Percentiles rank a stretch among this genome's conserved stretches.
Evolutionary conservation across 2,113 vertebrate genomes (phyloP).

Genomic region (Scophthalmus maximus): DNA sequence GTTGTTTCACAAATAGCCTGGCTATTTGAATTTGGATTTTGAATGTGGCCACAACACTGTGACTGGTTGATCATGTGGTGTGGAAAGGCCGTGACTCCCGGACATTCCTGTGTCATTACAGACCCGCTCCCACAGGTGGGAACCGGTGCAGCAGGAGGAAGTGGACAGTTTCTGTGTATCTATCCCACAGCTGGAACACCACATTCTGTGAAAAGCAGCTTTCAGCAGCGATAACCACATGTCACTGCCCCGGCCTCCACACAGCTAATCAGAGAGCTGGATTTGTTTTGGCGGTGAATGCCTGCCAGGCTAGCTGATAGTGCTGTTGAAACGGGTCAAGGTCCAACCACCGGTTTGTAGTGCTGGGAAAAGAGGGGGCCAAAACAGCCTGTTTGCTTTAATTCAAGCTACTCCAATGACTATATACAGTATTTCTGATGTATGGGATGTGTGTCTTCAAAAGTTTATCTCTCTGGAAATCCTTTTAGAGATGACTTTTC

Average conservation of each 20-base stretch:
- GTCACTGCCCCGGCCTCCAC: constrained; percentile 34
- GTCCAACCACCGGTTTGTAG: constrained; percentile 64
- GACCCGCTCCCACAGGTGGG: constrained; percentile 73
- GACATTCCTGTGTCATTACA: constrained; percentile 58
- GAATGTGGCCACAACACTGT: neutral
- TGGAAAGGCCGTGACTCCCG: constrained; percentile 48
- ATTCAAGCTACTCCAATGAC: constrained; percentile 43
- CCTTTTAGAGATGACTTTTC: neutral
- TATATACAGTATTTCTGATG: neutral
- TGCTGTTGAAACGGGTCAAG: constrained; percentile 72
- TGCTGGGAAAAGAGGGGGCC: constrained; percentile 22
- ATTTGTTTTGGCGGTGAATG: constrained; percentile 70
- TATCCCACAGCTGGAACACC: constrained; percentile 68
- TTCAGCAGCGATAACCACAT: constrained; percentile 46
- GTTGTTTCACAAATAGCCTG: constrained; percentile 27
- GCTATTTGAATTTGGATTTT: constrained; percentile 23
- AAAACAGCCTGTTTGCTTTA: constrained; percentile 58
- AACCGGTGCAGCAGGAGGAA: constrained; percentile 33
- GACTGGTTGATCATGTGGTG: constrained; percentile 21
- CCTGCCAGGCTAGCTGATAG: constrained; percentile 68
- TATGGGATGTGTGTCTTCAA: no score
- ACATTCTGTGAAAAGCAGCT: constrained; percentile 47
- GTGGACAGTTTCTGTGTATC: constrained; percentile 61
- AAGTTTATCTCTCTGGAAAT: neutral
- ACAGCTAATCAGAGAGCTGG: constrained; percentile 64